Evolutionary conservation across 2,797 vertebrate species (phyloP), one percentile per base, ranked within the genome.

Genomic region (Sebastes diploproa): DNA sequence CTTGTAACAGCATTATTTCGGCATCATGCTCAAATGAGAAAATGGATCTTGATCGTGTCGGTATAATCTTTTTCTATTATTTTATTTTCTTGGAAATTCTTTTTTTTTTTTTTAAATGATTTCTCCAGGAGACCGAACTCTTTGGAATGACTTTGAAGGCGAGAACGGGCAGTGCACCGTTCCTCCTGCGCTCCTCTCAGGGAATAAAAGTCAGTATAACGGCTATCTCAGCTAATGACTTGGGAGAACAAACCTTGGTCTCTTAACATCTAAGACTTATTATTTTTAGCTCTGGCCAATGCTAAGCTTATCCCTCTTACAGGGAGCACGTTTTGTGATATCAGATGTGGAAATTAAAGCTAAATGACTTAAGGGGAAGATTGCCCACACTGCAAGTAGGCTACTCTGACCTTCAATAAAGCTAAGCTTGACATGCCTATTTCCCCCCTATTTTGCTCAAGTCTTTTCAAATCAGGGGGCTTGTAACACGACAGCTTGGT

Each of bases 261-360:
- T 96, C 95, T 94, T 96, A 96, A 96, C 95, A 96, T 96, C 93
- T 91, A 94, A 95, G 94, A 94, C 93, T 95, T 95, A 95, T 95
- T 96, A 96, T 96, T 96, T 96, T 96, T 96, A 96, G 95, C 95
- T 91, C 89, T 73, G 92, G 92, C 95, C 95, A 96, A 91, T 93
- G 94, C 93, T 94, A 91, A 94, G 95, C 94, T 95, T 96, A 95
- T 95, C 94, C 94, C 91, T 96, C 93, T 96, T 95, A 95, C 90
- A 94, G 92, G 92, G 91, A 94, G 83, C 91, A 91, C 91, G 93
- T 95, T 95, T 95, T 95, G 93, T 95, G 93, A 95, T 94, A 96
- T 96, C 95, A 95, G 94, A 95, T 96, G 94, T 95, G 94, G 94
- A 96, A 96, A 96, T 96, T 94, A 95, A 96, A 95, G 94, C 93